Evolutionary conservation across 1,140 invertebrate genomes (phyloP), one percentile per base, ranked within the genome.

Genomic region (Drosophila sulfurigaster): DNA sequence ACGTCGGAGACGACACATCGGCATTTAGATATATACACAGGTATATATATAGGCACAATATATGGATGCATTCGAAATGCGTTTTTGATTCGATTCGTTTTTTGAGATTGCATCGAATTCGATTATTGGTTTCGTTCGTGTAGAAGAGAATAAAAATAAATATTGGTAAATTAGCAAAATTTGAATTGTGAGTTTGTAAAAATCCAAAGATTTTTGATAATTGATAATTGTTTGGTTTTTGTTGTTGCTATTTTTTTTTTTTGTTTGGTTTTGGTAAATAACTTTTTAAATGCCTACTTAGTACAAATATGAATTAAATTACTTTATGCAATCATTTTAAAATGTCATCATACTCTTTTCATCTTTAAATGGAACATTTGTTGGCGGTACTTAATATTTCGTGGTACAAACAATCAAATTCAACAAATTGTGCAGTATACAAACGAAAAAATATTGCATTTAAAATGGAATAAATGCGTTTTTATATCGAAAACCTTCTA

Each of bases 71-170:
- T 82, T 80, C 75, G 78, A 85, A 81, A 86, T 86, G 82, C 81
- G 67, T 69, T 63, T 83, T 79, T 63, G 58, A 72, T 77, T 56
- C 74, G 68, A 81, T 78, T 69, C 64, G 35, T 78, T 80, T 80
- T 73, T 80, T 75, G 75, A 71, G 67, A 60, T 68, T 74, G 75
- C 81, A 83, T 86, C 82, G 82, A 87, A 87, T 82, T 71, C 10
- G 35, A 38, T 81, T 69, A 73, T 79, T 66, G 52, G 62, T 76
- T 65, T 66, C 77, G 35, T 77, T 80, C 78, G 80, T 85, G 87
- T 91, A 91, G 89, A 91, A 91, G 89, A 91, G 81, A 89, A 91
- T 82, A 91, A 91, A 91, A 91, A 91, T 78, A 89, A 82, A 85
- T 69, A 91, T 85, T 85, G 60, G 70, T 79, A 82, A 91, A 91